Base-by-base conservation (phyloP, 2,113 vertebrate species). In the Physeter macrocephalus region DNA sequence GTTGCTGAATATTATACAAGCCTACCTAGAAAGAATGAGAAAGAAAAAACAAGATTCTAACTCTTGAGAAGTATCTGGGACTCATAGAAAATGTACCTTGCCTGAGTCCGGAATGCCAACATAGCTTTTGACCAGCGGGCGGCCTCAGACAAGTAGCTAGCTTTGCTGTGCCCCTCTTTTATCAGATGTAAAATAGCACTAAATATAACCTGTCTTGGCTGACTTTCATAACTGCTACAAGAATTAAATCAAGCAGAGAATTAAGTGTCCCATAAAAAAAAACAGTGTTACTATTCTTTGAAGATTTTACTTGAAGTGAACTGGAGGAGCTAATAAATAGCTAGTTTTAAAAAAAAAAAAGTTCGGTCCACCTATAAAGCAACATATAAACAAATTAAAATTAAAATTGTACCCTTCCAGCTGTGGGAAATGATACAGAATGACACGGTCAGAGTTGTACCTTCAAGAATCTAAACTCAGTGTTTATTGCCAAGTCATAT, bases 201-300 rank as follows among this genome's bases (percentile, higher is more conserved):
- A 95, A 96, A 72, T n/a, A 92, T 66, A 95, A 91, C n/a, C 46
- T 92, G 20, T 5, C n/a, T 18, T 83, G 39, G 18, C 74, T 75
- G 52, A 74, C 54, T 83, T 92, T 59, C 7, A 34, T 88, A 91
- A 90, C 41, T 62, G 23, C 80, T 66, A 7, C 90, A 95, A 62
- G 54, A 75, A 92, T 87, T 94, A 72, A 96, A 82, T 87, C 94
- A 95, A 81, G 41, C 46, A 87, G 80, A 72, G 41, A 81, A 87
- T 20, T 77, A 96, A 93, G 52, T 83, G 36, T 82, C 69, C 41
- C 90, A 64, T 83, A 69, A 92, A 96, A 93, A 91, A 84, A 81
- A 87, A 15, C 11, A 74, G 41, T 74, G 43, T n/a, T 81, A 54
- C 71, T 77, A 75, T 64, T 95, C 87, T 96, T 96, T 97, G 78